A percentile compares a stretch with the other conserved stretches of the same genome.
These are phyloP conservation scores for Stomorhina lunata DNA, from an alignment of 2,888 invertebrate genomes.

Conservation along the genomic window DNA sequence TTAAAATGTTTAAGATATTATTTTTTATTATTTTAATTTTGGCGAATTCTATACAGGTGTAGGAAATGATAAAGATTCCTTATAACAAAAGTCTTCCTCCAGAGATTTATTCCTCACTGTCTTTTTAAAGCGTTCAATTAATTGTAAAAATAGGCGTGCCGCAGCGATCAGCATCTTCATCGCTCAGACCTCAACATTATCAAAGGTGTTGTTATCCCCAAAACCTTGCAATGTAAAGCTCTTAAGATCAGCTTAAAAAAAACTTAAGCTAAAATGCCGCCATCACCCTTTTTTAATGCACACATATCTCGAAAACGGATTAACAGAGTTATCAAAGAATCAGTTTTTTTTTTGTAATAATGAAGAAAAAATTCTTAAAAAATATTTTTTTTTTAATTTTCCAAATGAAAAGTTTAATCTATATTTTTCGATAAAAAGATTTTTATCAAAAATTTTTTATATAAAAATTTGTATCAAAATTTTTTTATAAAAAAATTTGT, in stretches of 20 bases:
- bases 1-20: conserved; percentile 20
- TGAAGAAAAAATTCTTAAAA: too few relatives aligned
- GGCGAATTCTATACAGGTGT: conserved; percentile 29
- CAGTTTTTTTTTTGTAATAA: too few relatives aligned
- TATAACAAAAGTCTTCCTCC: conserved; percentile 21
- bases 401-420: too few relatives aligned
- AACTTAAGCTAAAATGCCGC: conserved; percentile 37
- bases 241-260: conserved; percentile 55
- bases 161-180: conserved; percentile 69
- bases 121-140: conserved; percentile 52
- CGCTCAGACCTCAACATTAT: conserved; percentile 67
- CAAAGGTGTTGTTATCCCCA: conserved; percentile 61
- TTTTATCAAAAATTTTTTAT: too few relatives aligned
- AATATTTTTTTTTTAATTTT: too few relatives aligned
- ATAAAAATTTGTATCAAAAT: too few relatives aligned
- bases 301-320: not conserved
- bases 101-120: not conserved
- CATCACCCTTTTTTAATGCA: conserved; percentile 54
- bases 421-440: too few relatives aligned
- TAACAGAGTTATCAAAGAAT: conserved; percentile 8
- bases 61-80: conserved; percentile 29
- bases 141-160: conserved; percentile 68
- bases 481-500: too few relatives aligned
- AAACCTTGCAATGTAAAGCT: conserved; percentile 64
- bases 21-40: not conserved